phyloP scores from a whole-genome alignment of 2,797 vertebrate species.

The Eulemur albifrons region DNA sequence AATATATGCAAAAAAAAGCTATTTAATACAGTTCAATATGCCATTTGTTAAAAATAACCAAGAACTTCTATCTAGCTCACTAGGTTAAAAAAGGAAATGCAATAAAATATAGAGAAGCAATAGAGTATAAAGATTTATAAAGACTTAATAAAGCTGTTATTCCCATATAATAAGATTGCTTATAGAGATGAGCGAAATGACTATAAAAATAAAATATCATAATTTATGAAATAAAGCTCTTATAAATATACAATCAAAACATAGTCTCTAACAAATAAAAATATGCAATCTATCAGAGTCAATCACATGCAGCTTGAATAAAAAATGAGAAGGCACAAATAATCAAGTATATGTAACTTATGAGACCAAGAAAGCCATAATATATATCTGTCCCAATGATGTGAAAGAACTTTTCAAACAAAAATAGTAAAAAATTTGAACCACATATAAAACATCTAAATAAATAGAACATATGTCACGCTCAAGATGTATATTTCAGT shows the following conservation, averaged over 20 bases:
- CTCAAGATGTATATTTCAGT: background rate
- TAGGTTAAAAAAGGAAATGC: background rate
- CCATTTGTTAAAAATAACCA: background rate
- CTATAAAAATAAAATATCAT: background rate
- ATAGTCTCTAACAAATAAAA: background rate
- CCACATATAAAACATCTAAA: background rate
- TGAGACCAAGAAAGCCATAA: background rate
- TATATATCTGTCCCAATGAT: background rate
- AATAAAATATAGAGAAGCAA: background rate
- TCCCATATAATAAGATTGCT: background rate
- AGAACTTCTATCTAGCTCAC: background rate
- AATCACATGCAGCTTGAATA: background rate
- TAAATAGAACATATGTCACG: background rate
- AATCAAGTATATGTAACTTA: background rate
- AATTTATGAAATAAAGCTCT: background rate
- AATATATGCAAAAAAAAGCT: background rate
- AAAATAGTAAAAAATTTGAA: background rate
- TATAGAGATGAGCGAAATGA: background rate
- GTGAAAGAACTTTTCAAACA: background rate
- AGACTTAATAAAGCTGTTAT: background rate
- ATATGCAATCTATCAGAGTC: background rate
- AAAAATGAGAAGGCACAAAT: background rate
- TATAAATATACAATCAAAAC: background rate
- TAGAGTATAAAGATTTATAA: background rate
- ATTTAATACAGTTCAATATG: background rate